Evolutionary conservation across 2,888 invertebrate species (phyloP), one percentile per base, ranked within the genome.

Genomic region (Byasa hedistus): DNA sequence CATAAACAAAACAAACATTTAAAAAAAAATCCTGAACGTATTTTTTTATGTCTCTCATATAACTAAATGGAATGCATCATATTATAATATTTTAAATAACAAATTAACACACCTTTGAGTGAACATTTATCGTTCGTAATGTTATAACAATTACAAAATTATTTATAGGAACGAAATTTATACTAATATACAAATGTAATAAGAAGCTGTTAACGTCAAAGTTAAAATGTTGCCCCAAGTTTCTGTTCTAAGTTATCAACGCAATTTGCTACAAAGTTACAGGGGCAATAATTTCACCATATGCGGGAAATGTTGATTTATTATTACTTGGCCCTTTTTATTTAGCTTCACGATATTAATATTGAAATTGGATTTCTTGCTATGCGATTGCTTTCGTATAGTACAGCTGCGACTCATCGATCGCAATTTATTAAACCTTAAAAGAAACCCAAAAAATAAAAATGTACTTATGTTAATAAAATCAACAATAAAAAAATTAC

Each of bases 131-230:
- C 39, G 39, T n/a, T 48, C n/a, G n/a, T 19, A n/a, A n/a, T 48
- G 54, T 54, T 15, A 51, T 54, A 54, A 54, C 23, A 54, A 22
- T 23, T 1, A 22, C 15, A 10, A 54, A 21, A 10, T 54, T 54
- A 54, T 48, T 48, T 48, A n/a, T 48, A 48, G 48, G 7, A 48
- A n/a, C 2, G 48, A 48, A 48, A 48, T 19, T 48, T 48, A n/a
- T 15, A 39, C 12, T 15, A 39, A 44, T 48, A 24, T 57, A 39
- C 23, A 57, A 17, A 52, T 51, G 27, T 51, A 57, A 57, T 63
- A 63, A 57, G 44, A 63, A 72, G 72, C 76, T 75, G 76, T 79
- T 77, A 78, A 71, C 73, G 71, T 72, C 69, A 73, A 70, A 72
- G 74, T 74, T 75, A 78, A 75, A 75, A 76, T 77, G 75, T 74